Base-by-base conservation (phyloP, 92 coral and sea anemone species). In the Parazoanthus atlanticus region DNA sequence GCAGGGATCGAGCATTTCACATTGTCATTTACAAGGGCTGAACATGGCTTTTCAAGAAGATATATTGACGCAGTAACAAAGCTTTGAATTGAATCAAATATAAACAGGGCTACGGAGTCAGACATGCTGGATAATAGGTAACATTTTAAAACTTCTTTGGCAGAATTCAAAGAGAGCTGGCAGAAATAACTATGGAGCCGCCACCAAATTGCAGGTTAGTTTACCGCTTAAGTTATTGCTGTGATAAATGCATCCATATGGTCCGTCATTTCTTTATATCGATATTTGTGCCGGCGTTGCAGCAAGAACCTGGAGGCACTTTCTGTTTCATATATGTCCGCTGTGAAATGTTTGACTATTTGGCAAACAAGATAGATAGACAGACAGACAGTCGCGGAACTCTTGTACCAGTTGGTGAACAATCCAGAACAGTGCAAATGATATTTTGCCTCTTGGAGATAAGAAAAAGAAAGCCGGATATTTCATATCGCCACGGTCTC, bases 191-290 rank as follows among this genome's bases (percentile, higher is more conserved):
- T 0, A 85, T 97, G 84, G 99, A 97, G n/a, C 99, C 99, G 9
- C 99, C 98, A 38, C 99, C 99, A 29, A 97, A 97, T 82, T 97
- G 99, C 95, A 97, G 99, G 99, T 97, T 92, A 84, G 84, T 91
- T 75, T 34, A 28, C 38, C 10, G 33, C 21, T 72, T 1, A 6
- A n/a, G 15, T 69, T 17, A 72, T 31, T 72, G 38, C 38, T 13
- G 76, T 30, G 76, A 72, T 33, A 72, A 74, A 23, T 36, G 32
- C 33, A 76, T 54, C 58, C 86, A 30, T 34, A 82, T 52, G 79
- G 79, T 65, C 69, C 49, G 78, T 65, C 69, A 7, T 7, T 61
- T 61, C 26, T 6, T 61, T 13, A 52, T 52, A 52, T 52, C 58
- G 49, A 8, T 46, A 46, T 46, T 11, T 52, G 58, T 52, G 58